Base-by-base conservation (phyloP, 2,797 vertebrate genomes). In the Crenuchus spilurus region DNA sequence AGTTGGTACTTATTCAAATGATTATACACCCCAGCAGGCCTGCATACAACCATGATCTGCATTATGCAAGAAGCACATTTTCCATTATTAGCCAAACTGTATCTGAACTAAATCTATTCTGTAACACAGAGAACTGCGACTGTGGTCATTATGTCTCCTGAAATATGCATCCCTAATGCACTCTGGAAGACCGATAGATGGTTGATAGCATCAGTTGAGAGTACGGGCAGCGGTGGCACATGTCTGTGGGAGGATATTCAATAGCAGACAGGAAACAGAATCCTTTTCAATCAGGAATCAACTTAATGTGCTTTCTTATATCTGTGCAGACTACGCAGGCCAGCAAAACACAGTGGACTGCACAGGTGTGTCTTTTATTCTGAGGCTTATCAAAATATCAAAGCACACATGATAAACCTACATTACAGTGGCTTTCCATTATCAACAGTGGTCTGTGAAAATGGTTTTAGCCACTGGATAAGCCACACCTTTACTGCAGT, bases 251-350 rank as follows among this genome's bases (percentile, higher is more conserved):
- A 28, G 30, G 72, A 66, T 49, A 55, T 67, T 61, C 33, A 66
- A 37, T 51, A 74, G 66, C 48, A 62, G 28, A 65, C 60, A 52
- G 1, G 31, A 76, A 55, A 70, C 72, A 1, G 30, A 70, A 46
- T 60, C 71, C 58, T 51, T 52, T 74, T 74, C 57, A 74, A 78
- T 72, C 58, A 18, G 58, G 73, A 49, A 42, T 64, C 52, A n/a
- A 67, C 63, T 42, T 49, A 48, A 66, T 57, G 67, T 44, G 48
- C 31, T 62, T 22, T 68, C 54, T 74, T 7, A n/a, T 2, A 30
- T 16, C 24, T 30, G 31, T 6, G 8, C 37, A 26, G 20, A 3
- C 20, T 28, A 30, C 35, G 16, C 16, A 3, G 8, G 14, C 55
- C 55, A 58, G 55, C 30, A 26, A 41, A 18, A 20, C 8, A 41